Percentiles rank a stretch among this genome's conserved stretches.
Evolutionary conservation across 2,113 vertebrate genomes (phyloP).

Genomic region (Colossoma macropomum): DNA sequence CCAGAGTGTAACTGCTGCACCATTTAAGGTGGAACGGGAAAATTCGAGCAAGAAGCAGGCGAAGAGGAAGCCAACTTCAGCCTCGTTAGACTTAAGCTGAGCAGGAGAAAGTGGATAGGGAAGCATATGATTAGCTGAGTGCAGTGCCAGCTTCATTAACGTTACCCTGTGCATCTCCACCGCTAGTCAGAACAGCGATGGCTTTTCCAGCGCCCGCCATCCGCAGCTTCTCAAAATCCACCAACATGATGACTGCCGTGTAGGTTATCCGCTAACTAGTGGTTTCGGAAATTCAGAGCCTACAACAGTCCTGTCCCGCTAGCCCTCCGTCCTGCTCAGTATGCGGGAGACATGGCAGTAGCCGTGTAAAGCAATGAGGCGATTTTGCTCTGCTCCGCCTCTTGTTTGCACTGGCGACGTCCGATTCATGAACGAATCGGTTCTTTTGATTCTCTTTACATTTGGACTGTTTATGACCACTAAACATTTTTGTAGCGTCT

Average conservation of each 20-base stretch:
- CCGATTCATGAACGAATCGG: neutral
- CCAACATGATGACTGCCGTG: conserved; percentile 39
- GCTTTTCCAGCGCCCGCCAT: conserved; percentile 68
- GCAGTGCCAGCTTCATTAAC: neutral
- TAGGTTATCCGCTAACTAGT: no score
- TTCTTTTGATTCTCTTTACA: neutral
- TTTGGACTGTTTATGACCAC: no score
- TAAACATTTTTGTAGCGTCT: no score
- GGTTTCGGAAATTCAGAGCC: neutral
- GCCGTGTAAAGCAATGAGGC: neutral
- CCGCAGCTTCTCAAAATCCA: conserved; percentile 62
- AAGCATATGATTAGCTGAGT: neutral
- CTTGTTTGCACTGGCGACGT: neutral
- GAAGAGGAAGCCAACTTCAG: no score
- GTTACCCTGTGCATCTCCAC: conserved; percentile 94
- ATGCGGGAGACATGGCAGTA: neutral
- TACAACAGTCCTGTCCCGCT: neutral
- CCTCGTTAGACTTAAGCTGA: neutral
- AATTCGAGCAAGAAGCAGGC: no score
- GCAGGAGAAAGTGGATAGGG: neutral
- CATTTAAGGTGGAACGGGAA: no score
- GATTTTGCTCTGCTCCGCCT: conserved; percentile 32
- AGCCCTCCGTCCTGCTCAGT: neutral
- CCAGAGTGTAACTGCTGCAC: no score
- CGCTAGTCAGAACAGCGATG: conserved; percentile 93